Percentiles rank a stretch among this genome's conserved stretches.
Conservation (phyloP, 2,888 invertebrate genomes). For the Phragmatobia fuliginosa region DNA sequence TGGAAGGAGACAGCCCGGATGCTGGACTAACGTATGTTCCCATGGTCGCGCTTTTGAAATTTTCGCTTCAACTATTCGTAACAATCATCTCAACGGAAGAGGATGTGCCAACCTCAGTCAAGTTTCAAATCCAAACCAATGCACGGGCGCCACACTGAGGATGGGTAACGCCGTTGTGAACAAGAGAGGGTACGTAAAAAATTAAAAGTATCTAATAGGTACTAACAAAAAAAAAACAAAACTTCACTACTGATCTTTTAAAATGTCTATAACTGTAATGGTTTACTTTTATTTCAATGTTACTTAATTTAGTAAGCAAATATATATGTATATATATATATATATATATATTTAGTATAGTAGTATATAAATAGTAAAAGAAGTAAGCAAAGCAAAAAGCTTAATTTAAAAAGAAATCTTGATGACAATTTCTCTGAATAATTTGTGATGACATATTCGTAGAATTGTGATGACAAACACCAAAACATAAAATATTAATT, state of each 20-base stretch:
- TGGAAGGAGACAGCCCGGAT: conserved; percentile 75
- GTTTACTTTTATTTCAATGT: too few species aligned
- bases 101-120: conserved; percentile 48
- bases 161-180: conserved; percentile 63
- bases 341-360: too few species aligned
- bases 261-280: neutral
- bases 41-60: conserved; percentile 64
- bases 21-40: conserved; percentile 64
- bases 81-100: conserved; percentile 62
- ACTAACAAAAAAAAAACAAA: neutral
- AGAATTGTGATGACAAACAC: too few species aligned
- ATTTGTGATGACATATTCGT: too few species aligned
- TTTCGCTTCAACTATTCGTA: conserved; percentile 63
- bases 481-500: too few species aligned
- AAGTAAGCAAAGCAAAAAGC: too few species aligned
- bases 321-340: too few species aligned
- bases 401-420: too few species aligned
- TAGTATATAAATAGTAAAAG: too few species aligned
- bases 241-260: neutral
- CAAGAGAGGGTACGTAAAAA: conserved; percentile 16
- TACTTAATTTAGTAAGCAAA: too few species aligned
- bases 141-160: conserved; percentile 52
- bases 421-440: too few species aligned
- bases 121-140: conserved; percentile 30
- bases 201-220: neutral